These are phyloP conservation scores for Hedya salicella DNA, from an alignment of 2,888 invertebrate species.

Conservation along the genomic window DNA sequence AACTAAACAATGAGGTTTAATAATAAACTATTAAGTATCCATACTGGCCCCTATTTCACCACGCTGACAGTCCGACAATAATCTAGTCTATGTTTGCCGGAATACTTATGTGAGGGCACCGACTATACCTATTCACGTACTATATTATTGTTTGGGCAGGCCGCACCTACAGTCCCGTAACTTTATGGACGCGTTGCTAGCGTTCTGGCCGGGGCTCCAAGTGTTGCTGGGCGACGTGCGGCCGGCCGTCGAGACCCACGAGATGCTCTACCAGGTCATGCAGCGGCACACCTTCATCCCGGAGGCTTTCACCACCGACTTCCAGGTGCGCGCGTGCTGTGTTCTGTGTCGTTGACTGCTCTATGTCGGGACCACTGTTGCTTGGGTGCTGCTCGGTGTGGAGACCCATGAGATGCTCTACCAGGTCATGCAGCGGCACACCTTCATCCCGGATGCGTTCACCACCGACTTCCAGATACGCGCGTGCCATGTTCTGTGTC, in stretches of 20 bases:
- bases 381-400: slow-evolving; percentile 98
- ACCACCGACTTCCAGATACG: slow-evolving; percentile 96
- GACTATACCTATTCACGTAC: too few relatives aligned
- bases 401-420: slow-evolving; percentile 99
- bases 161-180: slow-evolving; percentile 97
- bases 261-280: slow-evolving; percentile 99
- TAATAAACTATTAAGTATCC: too few relatives aligned
- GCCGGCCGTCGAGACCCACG: slow-evolving; percentile 99
- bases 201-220: slow-evolving; percentile 99
- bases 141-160: slow-evolving; percentile 64
- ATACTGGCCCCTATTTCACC: too few relatives aligned
- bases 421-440: slow-evolving; percentile 98
- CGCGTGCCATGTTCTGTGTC: too few relatives aligned
- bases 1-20: too few relatives aligned
- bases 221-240: slow-evolving; percentile 95
- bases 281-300: slow-evolving; percentile 99
- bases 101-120: too few relatives aligned
- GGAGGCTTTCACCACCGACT: slow-evolving; percentile 99
- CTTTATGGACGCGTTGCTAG: slow-evolving; percentile 98
- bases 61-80: too few relatives aligned
- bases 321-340: slow-evolving; percentile 91
- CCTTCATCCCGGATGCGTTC: slow-evolving; percentile 99
- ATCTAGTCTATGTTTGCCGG: too few relatives aligned
- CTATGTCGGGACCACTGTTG: too few relatives aligned
- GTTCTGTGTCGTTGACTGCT: too few relatives aligned